These are phyloP conservation scores for Dicranocentrus wangi DNA, from an alignment of 2,888 invertebrate species.

Conservation along the genomic window DNA sequence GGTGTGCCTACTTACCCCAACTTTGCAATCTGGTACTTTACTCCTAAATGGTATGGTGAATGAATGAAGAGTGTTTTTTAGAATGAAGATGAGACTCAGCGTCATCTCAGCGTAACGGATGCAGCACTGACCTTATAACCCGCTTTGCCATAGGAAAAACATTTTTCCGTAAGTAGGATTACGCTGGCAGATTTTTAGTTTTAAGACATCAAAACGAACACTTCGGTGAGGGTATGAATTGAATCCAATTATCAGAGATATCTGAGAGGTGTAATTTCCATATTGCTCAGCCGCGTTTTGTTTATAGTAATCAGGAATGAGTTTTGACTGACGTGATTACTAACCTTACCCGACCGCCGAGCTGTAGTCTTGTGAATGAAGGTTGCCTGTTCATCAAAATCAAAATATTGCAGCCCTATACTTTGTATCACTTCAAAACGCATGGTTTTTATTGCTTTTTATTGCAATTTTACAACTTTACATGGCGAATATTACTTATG, in stretches of 20 bases:
- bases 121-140: conserved; percentile 12
- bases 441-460: no score
- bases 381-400: not conserved
- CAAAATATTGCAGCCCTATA: no score
- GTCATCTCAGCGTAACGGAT: not conserved
- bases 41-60: not conserved
- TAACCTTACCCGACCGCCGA: conserved; percentile 11
- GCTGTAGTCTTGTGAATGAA: not conserved
- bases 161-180: not conserved
- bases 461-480: no score
- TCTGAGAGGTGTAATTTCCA: no score
- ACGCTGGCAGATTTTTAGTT: no score
- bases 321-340: conserved; percentile 6
- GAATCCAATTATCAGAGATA: no score
- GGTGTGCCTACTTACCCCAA: conserved; percentile 43
- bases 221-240: no score
- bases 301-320: not conserved
- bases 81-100: not conserved
- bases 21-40: not conserved
- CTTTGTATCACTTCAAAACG: not conserved
- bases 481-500: no score
- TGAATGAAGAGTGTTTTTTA: not conserved
- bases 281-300: no score
- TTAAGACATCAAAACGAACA: no score
- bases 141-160: not conserved